phyloP scores from a whole-genome alignment of 30 jellyfish, hydroid and myxozoan genomes.

The Aurelia aurita region DNA sequence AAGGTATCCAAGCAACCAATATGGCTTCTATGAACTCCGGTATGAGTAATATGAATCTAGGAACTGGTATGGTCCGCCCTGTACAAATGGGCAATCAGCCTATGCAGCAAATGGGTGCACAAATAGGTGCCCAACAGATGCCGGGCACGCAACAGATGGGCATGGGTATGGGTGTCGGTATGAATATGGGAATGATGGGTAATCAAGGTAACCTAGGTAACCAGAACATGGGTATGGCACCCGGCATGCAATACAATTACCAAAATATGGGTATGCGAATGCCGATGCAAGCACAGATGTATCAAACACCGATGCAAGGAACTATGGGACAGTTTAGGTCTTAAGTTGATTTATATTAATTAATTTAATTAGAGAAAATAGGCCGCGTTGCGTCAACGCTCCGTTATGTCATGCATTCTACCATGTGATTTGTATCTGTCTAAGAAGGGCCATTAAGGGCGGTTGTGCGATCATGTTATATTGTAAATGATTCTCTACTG shows the following conservation, averaged over 20 bases:
- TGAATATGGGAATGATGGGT: conserved; percentile 32
- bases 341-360: conserved; percentile 1
- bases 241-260: conserved; percentile 55
- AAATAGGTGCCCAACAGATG: conserved; percentile 11
- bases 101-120: conserved; percentile 2
- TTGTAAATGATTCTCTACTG: conserved; percentile 4
- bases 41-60: conserved; percentile 42
- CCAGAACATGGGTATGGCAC: conserved; percentile 20
- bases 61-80: conserved; percentile 49
- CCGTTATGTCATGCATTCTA: too few relatives aligned
- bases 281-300: conserved; percentile 80
- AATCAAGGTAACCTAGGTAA: conserved; percentile 10
- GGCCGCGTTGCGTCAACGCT: neutral
- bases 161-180: neutral
- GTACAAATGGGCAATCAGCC: conserved; percentile 8
- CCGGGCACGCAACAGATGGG: conserved; percentile 31
- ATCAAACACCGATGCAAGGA: conserved; percentile 59
- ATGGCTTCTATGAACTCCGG: conserved; percentile 38
- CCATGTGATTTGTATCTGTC: too few relatives aligned
- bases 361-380: neutral
- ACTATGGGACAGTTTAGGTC: conserved; percentile 82
- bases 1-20: conserved; percentile 13
- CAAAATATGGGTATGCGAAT: conserved; percentile 80
- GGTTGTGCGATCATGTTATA: neutral
- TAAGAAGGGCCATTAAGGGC: too few relatives aligned